Conservation (phyloP, 2,888 invertebrate species). For the Apamea epomidion region DNA sequence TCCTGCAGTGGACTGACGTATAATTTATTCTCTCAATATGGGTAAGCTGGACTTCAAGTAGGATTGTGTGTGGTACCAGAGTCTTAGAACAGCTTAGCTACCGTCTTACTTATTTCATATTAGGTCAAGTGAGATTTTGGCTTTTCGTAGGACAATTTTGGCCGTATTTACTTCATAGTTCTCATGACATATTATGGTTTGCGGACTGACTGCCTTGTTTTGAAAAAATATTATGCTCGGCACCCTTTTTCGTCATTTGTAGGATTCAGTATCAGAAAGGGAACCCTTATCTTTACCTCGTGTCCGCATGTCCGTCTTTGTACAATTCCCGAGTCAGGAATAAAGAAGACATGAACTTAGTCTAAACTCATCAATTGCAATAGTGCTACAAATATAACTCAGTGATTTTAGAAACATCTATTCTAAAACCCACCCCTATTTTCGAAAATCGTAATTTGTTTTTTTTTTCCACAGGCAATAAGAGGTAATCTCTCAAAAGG, state of each 20-base stretch:
- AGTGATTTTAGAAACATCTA: background rate
- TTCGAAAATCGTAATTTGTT: background rate
- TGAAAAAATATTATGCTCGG: background rate
- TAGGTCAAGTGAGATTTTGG: background rate
- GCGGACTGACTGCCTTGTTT: background rate
- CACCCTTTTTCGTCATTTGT: background rate
- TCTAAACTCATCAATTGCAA: too few species aligned
- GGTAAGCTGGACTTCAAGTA: constrained; percentile 31
- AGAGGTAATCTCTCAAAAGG: constrained; percentile 57
- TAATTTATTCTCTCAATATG: constrained; percentile 51
- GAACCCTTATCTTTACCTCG: background rate
- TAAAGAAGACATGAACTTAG: background rate
- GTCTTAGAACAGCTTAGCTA: constrained; percentile 18
- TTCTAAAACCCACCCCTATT: background rate
- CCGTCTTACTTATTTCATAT: background rate
- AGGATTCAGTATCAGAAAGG: background rate
- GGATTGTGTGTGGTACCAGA: constrained; percentile 4
- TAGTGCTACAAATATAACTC: background rate
- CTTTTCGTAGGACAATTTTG: background rate
- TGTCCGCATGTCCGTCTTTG: background rate
- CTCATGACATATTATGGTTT: constrained; percentile 9
- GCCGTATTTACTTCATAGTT: background rate
- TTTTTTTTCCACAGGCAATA: constrained; percentile 64
- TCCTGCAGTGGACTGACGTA: constrained; percentile 25
- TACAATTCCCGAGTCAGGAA: background rate